A percentile compares a stretch with the other conserved stretches of the same genome.
Conservation (phyloP, 2,113 vertebrate species). For the Hipposideros armiger region DNA sequence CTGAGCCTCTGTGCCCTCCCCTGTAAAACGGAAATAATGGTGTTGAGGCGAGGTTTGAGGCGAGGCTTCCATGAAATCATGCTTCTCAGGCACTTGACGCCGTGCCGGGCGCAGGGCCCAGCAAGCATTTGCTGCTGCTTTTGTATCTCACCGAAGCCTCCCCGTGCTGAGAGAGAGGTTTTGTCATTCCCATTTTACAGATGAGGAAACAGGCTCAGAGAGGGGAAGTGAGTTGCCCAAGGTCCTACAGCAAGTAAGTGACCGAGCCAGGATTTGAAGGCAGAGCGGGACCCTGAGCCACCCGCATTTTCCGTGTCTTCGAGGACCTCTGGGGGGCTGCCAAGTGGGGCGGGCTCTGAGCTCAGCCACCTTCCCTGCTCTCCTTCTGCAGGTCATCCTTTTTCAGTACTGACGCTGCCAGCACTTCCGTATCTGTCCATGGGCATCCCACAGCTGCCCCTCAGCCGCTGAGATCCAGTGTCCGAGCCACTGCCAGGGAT, state of each 20-base stretch:
- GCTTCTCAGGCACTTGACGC: neutral
- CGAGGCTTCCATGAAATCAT: neutral
- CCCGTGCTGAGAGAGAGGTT: constrained; percentile 16
- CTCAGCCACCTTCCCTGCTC: constrained; percentile 59
- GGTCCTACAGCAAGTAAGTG: constrained; percentile 29
- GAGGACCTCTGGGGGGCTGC: neutral
- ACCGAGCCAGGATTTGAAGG: constrained; percentile 13
- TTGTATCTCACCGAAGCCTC: neutral
- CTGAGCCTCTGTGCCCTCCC: neutral
- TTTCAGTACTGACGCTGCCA: constrained; percentile 94
- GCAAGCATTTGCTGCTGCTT: neutral
- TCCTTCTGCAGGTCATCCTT: constrained; percentile 93
- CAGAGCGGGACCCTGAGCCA: neutral
- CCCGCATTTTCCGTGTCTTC: neutral
- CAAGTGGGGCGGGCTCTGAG: rapidly evolving
- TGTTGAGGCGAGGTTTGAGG: neutral
- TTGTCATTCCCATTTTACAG: neutral
- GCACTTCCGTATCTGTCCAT: constrained; percentile 91
- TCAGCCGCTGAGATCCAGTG: constrained; percentile 89
- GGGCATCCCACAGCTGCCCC: constrained; percentile 92
- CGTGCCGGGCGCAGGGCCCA: no score
- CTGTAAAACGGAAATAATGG: neutral
- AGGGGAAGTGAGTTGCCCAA: constrained; percentile 44
- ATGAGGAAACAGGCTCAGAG: constrained; percentile 66
- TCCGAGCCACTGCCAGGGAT: constrained; percentile 71